Base-by-base conservation (phyloP, 2,888 invertebrate genomes). In the Smittia sp. region DNA sequence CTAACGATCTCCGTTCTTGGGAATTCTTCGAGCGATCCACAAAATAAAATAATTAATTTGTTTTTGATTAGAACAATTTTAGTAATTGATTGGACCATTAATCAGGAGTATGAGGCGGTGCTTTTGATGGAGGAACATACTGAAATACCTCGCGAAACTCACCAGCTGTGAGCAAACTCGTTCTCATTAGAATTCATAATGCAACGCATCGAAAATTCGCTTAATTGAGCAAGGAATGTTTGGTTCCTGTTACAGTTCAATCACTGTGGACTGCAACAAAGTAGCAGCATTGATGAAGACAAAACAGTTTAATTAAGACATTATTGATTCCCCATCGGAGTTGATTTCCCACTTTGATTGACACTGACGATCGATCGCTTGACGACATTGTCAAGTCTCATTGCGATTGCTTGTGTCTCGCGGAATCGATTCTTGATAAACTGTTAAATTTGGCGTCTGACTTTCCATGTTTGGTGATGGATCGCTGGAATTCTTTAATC, bases 321-420 rank as follows among this genome's bases (percentile, higher is more conserved):
- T 46, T 46, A 46, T 46, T 46, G 46, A 46, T 46, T 46, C n/a
- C 46, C 46, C 46, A 46, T n/a, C 15, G 13, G 46, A 46, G 46
- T 46, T 32, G 32, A 2, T 46, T 46, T 46, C 32, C 32, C 69
- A 72, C 62, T 58, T 72, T 72, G 72, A 72, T 72, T 72, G 72
- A 72, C 72, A 72, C 58, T 46, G 46, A 46, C 46, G n/a, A 46
- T 46, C 15, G 46, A 46, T 13, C 46, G n/a, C 6, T 46, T 11
- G n/a, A 46, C 2, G 46, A 58, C 62, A 62, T 62, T 62, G 62
- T 38, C 52, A 25, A 54, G 24, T 3, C 52, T 18, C n/a, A 15
- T 18, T 46, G 52, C 58, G 15, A 58, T 58, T 58, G 58, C 24
- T 15, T 46, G 13, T 46, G 9, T 46, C 15, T 39, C 13, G 39